Conservation (phyloP, 2,113 vertebrate genomes). For the Rhadina sibilatrix region DNA sequence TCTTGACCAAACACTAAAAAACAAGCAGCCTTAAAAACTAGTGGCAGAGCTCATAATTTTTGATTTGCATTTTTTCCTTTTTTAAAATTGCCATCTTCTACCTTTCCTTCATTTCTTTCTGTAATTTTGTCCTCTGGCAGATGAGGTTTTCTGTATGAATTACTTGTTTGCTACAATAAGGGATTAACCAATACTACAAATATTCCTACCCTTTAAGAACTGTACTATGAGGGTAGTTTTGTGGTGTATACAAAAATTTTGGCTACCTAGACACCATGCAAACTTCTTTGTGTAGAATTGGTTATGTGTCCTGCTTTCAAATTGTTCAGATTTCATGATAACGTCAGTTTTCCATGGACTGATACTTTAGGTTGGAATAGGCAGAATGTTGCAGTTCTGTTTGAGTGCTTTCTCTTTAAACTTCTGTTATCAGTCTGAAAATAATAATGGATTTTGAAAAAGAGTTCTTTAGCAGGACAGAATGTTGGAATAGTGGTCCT, state of each 20-base stretch:
- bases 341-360: not conserved
- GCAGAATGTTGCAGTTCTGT: not conserved
- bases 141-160: not conserved
- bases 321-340: not conserved
- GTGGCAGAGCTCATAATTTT: not conserved
- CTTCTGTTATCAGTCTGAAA: not conserved
- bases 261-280: not conserved
- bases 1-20: not conserved
- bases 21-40: not conserved
- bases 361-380: not conserved
- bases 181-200: not conserved
- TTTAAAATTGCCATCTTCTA: not conserved
- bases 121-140: not conserved
- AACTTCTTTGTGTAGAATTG: not conserved
- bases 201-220: not conserved
- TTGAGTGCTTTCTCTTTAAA: not conserved
- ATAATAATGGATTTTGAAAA: not conserved
- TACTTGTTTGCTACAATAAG: not conserved
- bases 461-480: not conserved
- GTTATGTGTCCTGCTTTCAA: not conserved
- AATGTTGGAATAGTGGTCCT: not conserved
- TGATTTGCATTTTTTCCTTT: not conserved
- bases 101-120: not conserved
- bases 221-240: not conserved
- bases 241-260: not conserved